phyloP scores from a whole-genome alignment of 2,113 vertebrate genomes.

The Anarhynchus alexandrinus region DNA sequence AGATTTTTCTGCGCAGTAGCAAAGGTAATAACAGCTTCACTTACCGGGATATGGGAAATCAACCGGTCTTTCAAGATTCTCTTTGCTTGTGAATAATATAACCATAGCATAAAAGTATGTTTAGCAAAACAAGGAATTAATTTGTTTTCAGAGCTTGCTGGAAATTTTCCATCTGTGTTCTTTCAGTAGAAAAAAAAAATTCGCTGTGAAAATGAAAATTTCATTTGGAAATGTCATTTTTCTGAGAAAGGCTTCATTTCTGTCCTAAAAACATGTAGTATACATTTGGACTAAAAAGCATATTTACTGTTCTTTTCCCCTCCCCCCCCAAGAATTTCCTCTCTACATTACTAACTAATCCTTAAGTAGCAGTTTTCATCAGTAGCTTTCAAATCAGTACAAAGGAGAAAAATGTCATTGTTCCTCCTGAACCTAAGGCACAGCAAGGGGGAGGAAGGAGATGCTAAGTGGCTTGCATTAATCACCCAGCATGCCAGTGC shows the following conservation, averaged over 20 bases:
- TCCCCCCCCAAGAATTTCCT: not conserved
- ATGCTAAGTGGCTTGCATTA: constrained; percentile 32
- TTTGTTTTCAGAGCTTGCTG: not conserved
- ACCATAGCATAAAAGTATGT: not conserved
- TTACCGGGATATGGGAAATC: constrained; percentile 16
- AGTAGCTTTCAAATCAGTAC: constrained; percentile 44
- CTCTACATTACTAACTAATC: constrained; percentile 27
- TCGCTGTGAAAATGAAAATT: not conserved
- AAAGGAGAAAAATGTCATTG: constrained; percentile 48
- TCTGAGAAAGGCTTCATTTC: not conserved
- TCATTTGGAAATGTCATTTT: not conserved
- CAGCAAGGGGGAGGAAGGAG: constrained; percentile 24
- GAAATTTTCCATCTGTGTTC: not conserved
- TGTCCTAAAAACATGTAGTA: not conserved
- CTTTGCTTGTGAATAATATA: not conserved
- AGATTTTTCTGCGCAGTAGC: constrained; percentile 33
- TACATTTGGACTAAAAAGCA: not conserved
- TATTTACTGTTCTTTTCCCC: not conserved
- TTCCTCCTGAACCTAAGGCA: constrained; percentile 9
- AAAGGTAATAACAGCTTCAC: constrained; percentile 20
- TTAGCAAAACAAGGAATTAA: constrained; percentile 30
- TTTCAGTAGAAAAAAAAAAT: not conserved
- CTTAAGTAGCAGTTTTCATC: constrained; percentile 51
- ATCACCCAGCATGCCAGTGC: constrained; percentile 9
- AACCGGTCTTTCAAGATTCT: not conserved